phyloP scores from a whole-genome alignment of 2,888 invertebrate species.

The Melipona bicolor region DNA sequence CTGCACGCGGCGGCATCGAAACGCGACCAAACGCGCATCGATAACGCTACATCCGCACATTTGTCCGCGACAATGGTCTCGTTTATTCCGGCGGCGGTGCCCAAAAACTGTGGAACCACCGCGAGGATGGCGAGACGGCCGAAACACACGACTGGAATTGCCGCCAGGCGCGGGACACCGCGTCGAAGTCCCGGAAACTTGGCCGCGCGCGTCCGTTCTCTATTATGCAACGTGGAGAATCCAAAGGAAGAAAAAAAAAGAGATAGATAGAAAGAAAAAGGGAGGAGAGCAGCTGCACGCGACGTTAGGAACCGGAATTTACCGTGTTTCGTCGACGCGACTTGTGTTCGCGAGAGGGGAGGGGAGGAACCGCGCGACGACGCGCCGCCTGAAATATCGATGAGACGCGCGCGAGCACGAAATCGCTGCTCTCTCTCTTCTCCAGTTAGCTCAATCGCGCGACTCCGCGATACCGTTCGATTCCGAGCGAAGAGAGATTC shows the following conservation, averaged over 20 bases:
- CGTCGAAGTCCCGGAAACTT: conserved; percentile 60
- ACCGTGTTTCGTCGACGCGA: conserved; percentile 49
- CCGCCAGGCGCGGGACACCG: neutral
- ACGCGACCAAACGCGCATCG: conserved; percentile 18
- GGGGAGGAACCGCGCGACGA: conserved; percentile 22
- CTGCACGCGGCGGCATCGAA: neutral
- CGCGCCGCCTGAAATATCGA: conserved; percentile 52
- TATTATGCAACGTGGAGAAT: conserved; percentile 47
- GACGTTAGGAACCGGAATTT: conserved; percentile 62
- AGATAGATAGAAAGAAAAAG: no score
- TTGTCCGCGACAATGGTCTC: conserved; percentile 30
- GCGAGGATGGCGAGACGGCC: conserved; percentile 12
- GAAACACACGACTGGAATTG: neutral
- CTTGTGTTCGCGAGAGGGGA: neutral
- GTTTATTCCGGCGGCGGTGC: conserved; percentile 5
- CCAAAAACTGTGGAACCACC: conserved; percentile 20
- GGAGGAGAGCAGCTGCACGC: conserved; percentile 45
- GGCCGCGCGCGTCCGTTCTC: conserved; percentile 37
- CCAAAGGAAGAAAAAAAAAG: no score
- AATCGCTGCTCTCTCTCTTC: conserved; percentile 39
- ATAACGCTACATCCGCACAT: conserved; percentile 45
- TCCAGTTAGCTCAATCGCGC: conserved; percentile 16
- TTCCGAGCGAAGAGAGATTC: no score
- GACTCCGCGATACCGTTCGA: no score
- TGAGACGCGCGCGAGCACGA: conserved; percentile 39